These are phyloP conservation scores for Pica pica DNA, from an alignment of 2,113 vertebrate species.

Conservation along the genomic window DNA sequence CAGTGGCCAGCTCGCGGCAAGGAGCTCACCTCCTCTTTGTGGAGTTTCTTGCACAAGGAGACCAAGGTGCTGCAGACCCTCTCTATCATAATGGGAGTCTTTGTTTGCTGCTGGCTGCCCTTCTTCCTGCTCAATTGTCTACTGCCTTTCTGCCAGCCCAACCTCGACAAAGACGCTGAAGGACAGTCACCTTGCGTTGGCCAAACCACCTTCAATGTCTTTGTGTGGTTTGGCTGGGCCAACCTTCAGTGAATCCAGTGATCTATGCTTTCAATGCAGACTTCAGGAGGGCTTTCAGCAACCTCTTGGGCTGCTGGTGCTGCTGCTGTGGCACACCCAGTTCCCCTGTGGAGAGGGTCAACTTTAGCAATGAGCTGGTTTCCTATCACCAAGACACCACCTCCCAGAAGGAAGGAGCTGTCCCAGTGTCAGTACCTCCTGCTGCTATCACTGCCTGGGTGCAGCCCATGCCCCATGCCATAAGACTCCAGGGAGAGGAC, in stretches of 20 bases:
- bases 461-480: not conserved
- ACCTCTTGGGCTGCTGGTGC: conserved; percentile 70
- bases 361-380: conserved; percentile 76
- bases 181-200: conserved; percentile 64
- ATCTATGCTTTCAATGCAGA: conserved; percentile 83
- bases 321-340: conserved; percentile 58
- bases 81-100: conserved; percentile 82
- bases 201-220: conserved; percentile 79
- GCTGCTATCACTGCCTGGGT: conserved; percentile 27
- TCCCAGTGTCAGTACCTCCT: not conserved
- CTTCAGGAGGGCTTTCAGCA: conserved; percentile 78
- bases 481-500: conserved; percentile 10
- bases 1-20: conserved; percentile 24
- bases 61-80: conserved; percentile 83
- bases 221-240: conserved; percentile 84
- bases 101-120: conserved; percentile 84
- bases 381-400: conserved; percentile 78
- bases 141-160: conserved; percentile 75
- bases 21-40: conserved; percentile 56
- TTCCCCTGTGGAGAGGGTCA: conserved; percentile 69
- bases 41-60: conserved; percentile 78
- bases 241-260: conserved; percentile 80
- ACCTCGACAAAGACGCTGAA: not conserved
- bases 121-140: conserved; percentile 84
- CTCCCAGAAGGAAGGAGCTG: conserved; percentile 66